These are phyloP conservation scores for Dermochelys coriacea DNA, from an alignment of 2,797 vertebrate species.

Conservation along the genomic window DNA sequence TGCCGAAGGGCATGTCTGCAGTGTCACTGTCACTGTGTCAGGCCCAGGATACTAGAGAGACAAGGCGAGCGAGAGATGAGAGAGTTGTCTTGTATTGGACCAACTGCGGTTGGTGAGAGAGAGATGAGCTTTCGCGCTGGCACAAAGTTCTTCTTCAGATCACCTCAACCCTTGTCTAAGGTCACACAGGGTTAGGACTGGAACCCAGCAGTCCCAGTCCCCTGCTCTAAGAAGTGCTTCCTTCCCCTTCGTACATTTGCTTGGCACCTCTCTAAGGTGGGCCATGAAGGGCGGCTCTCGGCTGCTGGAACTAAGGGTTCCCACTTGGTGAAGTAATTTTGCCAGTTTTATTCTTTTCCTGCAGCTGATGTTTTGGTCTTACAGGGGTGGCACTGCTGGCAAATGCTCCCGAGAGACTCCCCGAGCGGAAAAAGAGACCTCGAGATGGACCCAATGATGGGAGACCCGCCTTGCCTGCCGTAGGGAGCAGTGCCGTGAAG, in stretches of 20 bases:
- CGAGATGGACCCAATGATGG: constrained; percentile 81
- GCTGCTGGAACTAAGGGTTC: not conserved
- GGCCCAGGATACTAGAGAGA: not conserved
- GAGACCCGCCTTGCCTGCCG: constrained; percentile 69
- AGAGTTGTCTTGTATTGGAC: not conserved
- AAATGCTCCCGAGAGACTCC: constrained; percentile 91
- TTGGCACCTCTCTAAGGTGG: not conserved
- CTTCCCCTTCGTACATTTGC: not conserved
- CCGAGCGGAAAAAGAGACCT: constrained; percentile 85
- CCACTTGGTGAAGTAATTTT: fast-evolving
- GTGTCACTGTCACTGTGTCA: not conserved
- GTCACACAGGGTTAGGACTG: not conserved
- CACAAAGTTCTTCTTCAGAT: not conserved
- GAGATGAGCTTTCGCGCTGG: not conserved
- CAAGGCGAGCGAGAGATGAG: not conserved
- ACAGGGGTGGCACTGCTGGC: constrained; percentile 94
- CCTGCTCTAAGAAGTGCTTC: too few relatives aligned
- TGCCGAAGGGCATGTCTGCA: too few relatives aligned
- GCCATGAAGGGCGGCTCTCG: not conserved
- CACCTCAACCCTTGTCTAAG: not conserved
- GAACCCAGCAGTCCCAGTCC: too few relatives aligned
- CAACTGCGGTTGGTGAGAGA: not conserved
- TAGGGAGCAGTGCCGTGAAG: constrained; percentile 77
- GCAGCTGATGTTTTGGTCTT: not conserved
- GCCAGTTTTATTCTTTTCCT: not conserved